phyloP scores from a whole-genome alignment of 2,797 vertebrate genomes.

The Hoplostethus atlanticus region DNA sequence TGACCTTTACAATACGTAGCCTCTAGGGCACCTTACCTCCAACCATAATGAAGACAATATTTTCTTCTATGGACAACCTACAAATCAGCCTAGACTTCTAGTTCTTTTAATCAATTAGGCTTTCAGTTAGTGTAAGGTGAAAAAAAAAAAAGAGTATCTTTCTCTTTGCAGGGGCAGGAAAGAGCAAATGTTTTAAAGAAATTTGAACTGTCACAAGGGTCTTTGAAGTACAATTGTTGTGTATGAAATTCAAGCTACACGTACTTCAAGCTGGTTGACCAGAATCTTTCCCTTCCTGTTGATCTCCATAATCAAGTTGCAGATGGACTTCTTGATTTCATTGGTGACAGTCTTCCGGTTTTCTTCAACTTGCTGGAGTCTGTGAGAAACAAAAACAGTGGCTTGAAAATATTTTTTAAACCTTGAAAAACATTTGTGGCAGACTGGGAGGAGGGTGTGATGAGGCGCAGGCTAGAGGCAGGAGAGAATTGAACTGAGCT shows the following conservation, averaged over 20 bases:
- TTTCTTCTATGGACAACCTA: too few relatives aligned
- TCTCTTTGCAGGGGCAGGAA: not conserved
- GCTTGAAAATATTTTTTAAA: not conserved
- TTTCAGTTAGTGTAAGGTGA: too few relatives aligned
- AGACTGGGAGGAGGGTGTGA: too few relatives aligned
- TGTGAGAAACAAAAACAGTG: slow-evolving; percentile 56
- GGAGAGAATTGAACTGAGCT: too few relatives aligned
- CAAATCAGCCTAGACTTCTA: too few relatives aligned
- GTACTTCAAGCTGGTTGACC: slow-evolving; percentile 96
- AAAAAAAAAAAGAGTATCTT: too few relatives aligned
- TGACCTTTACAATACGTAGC: too few relatives aligned
- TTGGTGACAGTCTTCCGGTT: slow-evolving; percentile 96
- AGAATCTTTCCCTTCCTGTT: slow-evolving; percentile 98
- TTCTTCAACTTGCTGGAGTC: slow-evolving; percentile 97
- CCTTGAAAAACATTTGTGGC: not conserved
- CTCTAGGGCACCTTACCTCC: too few relatives aligned
- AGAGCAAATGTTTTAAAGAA: not conserved
- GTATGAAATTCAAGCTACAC: not conserved
- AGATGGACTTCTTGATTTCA: slow-evolving; percentile 98
- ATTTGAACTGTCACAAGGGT: accelerated
- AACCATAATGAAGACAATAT: too few relatives aligned
- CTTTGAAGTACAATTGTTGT: not conserved
- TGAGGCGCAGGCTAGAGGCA: too few relatives aligned
- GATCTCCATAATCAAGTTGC: slow-evolving; percentile 97
- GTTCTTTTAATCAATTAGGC: too few relatives aligned